Evolutionary conservation across 2,888 invertebrate genomes (phyloP).

Genomic region (Coecobrya sp.): DNA sequence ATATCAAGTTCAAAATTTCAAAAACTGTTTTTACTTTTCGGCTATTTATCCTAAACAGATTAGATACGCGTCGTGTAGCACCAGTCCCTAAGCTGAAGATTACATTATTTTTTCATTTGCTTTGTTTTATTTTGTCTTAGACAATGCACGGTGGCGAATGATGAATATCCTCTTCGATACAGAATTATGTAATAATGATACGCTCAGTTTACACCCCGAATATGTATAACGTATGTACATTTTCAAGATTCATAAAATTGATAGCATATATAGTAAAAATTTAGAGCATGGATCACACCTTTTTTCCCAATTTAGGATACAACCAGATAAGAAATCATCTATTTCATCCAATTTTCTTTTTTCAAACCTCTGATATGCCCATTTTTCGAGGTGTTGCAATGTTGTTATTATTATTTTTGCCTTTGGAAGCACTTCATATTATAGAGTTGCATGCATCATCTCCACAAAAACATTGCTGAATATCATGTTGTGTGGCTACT

Average conservation of each 20-base stretch:
- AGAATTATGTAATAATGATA: constrained; percentile 49
- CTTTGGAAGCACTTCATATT: not conserved
- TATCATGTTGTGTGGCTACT: not conserved
- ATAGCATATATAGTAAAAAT: constrained; percentile 66
- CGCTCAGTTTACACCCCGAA: constrained; percentile 36
- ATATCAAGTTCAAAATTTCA: constrained; percentile 22
- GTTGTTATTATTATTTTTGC: not conserved
- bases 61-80: not conserved
- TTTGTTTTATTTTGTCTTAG: not conserved
- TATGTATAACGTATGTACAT: constrained; percentile 51
- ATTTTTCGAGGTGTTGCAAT: constrained; percentile 37
- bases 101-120: not conserved
- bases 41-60: not conserved
- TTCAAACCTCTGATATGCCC: constrained; percentile 37
- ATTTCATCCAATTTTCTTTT: constrained; percentile 74
- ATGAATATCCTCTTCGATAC: constrained; percentile 26
- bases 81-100: not conserved
- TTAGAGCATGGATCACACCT: constrained; percentile 75
- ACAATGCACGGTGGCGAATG: not conserved
- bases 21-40: not conserved
- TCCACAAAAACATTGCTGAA: not conserved
- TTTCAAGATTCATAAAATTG: constrained; percentile 54
- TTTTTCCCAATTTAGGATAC: constrained; percentile 72
- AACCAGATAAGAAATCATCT: constrained; percentile 61
- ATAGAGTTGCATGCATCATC: not conserved